Percentiles rank a stretch among this genome's conserved stretches.
phyloP scores from a whole-genome alignment of 2,888 invertebrate genomes.

The Diabrotica balteata region DNA sequence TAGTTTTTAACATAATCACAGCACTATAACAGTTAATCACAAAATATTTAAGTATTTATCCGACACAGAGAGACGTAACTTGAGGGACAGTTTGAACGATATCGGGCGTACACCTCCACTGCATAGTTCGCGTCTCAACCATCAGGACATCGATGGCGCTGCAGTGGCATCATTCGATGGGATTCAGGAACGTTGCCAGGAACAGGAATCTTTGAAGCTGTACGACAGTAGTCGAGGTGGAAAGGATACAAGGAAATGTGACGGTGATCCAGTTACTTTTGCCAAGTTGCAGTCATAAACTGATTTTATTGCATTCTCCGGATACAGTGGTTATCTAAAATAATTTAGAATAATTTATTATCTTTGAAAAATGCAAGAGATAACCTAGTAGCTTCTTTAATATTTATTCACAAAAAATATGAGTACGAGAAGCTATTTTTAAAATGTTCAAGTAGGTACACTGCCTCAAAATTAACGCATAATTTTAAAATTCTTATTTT shows the following conservation, averaged over 20 bases:
- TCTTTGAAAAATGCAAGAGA: too few relatives aligned
- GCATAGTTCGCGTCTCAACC: slow-evolving; percentile 49
- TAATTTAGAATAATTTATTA: too few relatives aligned
- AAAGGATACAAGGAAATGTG: slow-evolving; percentile 14
- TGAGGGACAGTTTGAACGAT: slow-evolving; percentile 52
- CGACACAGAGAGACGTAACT: slow-evolving; percentile 38
- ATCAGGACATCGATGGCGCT: slow-evolving; percentile 50
- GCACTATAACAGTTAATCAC: slow-evolving; percentile 48
- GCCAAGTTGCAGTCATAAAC: too few relatives aligned
- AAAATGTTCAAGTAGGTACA: too few relatives aligned
- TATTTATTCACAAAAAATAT: too few relatives aligned
- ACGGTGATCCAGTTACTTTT: background rate
- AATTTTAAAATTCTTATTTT: too few relatives aligned
- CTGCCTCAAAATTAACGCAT: too few relatives aligned
- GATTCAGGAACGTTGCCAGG: slow-evolving; percentile 39
- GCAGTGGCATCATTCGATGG: slow-evolving; percentile 42
- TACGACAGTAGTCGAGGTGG: slow-evolving; percentile 26
- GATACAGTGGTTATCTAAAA: background rate
- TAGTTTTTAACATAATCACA: slow-evolving; percentile 43
- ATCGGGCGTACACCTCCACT: slow-evolving; percentile 55
- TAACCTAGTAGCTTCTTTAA: too few relatives aligned
- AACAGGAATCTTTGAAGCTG: slow-evolving; percentile 34
- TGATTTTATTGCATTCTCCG: too few relatives aligned
- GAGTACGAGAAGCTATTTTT: too few relatives aligned
- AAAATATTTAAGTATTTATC: slow-evolving; percentile 44